phyloP scores from a whole-genome alignment of 2,888 invertebrate species.

The Anodontia alba region DNA sequence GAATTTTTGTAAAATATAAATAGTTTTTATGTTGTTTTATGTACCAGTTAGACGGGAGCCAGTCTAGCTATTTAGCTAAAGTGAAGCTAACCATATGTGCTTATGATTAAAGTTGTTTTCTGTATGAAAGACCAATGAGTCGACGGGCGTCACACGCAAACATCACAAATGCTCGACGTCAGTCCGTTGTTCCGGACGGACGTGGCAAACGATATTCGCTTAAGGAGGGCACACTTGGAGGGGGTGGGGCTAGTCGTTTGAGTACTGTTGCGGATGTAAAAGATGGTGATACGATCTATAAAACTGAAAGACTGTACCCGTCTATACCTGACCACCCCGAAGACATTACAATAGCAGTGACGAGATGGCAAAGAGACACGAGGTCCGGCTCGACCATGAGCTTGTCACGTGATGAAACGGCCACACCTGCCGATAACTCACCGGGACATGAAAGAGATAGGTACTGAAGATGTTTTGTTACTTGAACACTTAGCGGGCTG shows the following conservation, averaged over 20 bases:
- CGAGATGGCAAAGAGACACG: slow-evolving; percentile 52
- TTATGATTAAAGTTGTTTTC: no score
- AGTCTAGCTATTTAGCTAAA: no score
- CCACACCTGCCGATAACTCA: slow-evolving; percentile 45
- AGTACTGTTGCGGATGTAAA: slow-evolving; percentile 60
- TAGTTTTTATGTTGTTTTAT: no score
- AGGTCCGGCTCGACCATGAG: slow-evolving; percentile 65
- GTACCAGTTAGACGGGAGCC: no score
- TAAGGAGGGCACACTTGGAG: slow-evolving; percentile 56
- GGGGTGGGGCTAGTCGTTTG: slow-evolving; percentile 33
- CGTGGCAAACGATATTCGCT: slow-evolving; percentile 61
- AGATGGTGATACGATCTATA: slow-evolving; percentile 74
- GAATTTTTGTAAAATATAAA: no score
- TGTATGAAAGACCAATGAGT: slow-evolving; percentile 50
- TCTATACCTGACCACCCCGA: slow-evolving; percentile 66
- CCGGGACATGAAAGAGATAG: slow-evolving; percentile 54
- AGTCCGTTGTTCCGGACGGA: slow-evolving; percentile 27
- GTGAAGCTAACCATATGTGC: no score
- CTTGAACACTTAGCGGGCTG: no score
- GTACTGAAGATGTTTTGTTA: no score
- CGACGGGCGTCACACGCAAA: slow-evolving; percentile 57
- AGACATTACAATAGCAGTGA: slow-evolving; percentile 61
- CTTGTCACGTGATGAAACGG: slow-evolving; percentile 55
- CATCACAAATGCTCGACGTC: slow-evolving; percentile 34
- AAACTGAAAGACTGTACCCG: slow-evolving; percentile 69